A percentile compares a stretch with the other conserved stretches of the same genome.
Evolutionary conservation across 2,797 vertebrate species (phyloP).

Genomic region (Limosa lapponica): DNA sequence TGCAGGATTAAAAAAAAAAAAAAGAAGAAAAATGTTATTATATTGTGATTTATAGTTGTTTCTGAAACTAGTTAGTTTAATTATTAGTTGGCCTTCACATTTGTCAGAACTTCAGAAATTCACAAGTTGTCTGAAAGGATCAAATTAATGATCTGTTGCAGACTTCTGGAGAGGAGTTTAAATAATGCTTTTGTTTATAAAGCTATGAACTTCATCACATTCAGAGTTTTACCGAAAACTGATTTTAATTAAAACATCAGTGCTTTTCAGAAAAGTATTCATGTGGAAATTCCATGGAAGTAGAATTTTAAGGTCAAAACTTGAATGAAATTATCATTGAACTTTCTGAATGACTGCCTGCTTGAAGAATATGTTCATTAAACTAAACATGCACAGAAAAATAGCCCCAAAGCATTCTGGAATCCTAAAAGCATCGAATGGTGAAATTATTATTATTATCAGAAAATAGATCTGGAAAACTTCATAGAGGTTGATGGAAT

Average conservation of each 20-base stretch:
- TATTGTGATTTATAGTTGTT: background rate
- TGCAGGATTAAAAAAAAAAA: background rate
- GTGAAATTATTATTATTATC: background rate
- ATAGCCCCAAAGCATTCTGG: background rate
- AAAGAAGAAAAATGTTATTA: background rate
- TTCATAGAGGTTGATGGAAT: background rate
- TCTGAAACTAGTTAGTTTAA: background rate
- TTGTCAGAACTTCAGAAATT: background rate
- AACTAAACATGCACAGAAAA: background rate
- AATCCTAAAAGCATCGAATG: background rate
- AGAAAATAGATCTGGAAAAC: background rate
- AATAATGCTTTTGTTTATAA: background rate
- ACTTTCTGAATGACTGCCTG: conserved; percentile 20
- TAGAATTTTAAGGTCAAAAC: conserved; percentile 31
- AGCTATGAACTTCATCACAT: background rate
- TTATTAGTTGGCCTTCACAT: background rate
- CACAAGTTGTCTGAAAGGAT: background rate
- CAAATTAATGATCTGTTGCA: background rate
- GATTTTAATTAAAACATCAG: conserved; percentile 22
- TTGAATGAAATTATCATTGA: conserved; percentile 16
- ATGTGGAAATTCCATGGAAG: background rate
- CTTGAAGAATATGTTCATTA: background rate
- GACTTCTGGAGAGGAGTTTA: background rate
- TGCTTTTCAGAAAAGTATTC: background rate
- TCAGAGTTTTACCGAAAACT: background rate